These are phyloP conservation scores for Dione juno DNA, from an alignment of 2,888 invertebrate genomes.

Conservation along the genomic window DNA sequence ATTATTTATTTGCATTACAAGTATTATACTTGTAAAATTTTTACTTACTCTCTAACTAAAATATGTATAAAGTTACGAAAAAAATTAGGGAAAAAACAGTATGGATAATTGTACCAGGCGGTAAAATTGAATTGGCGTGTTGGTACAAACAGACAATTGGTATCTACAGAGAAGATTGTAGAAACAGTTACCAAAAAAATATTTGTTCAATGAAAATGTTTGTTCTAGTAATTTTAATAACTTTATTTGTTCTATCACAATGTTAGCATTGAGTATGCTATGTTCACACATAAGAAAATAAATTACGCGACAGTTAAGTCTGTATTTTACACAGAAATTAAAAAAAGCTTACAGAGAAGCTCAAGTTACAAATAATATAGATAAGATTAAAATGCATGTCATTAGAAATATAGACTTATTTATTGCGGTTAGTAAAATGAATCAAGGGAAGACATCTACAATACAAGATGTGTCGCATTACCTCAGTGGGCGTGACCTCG, in stretches of 20 bases:
- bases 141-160: neutral
- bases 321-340: neutral
- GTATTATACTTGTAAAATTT: neutral
- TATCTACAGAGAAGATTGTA: too few species aligned
- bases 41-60: neutral
- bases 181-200: neutral
- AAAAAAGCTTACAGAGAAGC: neutral
- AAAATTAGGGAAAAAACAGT: neutral
- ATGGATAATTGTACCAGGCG: neutral
- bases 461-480: constrained; percentile 76
- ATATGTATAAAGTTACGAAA: neutral
- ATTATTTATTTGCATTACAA: neutral
- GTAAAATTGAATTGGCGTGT: too few species aligned
- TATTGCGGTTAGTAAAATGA: constrained; percentile 65
- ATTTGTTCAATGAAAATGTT: constrained; percentile 9
- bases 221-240: constrained; percentile 5
- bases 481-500: constrained; percentile 80
- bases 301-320: neutral
- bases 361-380: neutral
- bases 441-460: constrained; percentile 79
- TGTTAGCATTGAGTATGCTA: neutral
- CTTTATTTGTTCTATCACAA: constrained; percentile 15
- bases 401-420: constrained; percentile 27
- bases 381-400: constrained; percentile 20
- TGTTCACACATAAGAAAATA: neutral